Evolutionary conservation across 2,113 vertebrate genomes (phyloP).

Genomic region (Coturnix japonica): DNA sequence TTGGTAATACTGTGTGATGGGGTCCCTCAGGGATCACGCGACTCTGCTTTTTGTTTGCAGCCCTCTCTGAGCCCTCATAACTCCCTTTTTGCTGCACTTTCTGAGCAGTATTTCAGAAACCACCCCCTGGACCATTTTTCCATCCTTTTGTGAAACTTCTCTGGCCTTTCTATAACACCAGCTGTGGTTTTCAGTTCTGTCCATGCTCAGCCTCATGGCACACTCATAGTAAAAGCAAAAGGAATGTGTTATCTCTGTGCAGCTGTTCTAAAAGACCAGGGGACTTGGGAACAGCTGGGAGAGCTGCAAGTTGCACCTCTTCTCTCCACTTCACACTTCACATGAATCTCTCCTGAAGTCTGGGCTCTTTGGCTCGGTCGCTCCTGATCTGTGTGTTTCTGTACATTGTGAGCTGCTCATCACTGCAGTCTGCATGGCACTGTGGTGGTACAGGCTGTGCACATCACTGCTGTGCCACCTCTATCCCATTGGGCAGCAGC

Average conservation of each 20-base stretch:
- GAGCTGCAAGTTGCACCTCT: neutral
- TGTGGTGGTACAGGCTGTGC: neutral
- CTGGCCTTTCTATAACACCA: neutral
- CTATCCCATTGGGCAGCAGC: neutral
- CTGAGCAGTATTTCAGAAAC: neutral
- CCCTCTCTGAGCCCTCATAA: neutral
- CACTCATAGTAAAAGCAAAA: fast-evolving
- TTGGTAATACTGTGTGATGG: fast-evolving
- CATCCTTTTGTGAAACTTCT: neutral
- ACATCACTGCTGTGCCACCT: neutral
- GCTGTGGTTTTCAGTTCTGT: neutral
- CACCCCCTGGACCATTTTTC: neutral
- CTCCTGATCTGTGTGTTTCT: neutral
- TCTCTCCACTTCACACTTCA: neutral
- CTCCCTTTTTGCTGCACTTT: neutral
- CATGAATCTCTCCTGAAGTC: neutral
- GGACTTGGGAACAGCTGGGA: neutral
- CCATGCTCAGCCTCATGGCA: neutral
- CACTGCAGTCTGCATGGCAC: fast-evolving
- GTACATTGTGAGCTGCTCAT: neutral
- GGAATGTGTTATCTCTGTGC: neutral
- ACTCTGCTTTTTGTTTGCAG: neutral
- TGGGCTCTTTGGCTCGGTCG: neutral
- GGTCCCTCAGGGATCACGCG: neutral
- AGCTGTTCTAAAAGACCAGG: fast-evolving